A percentile compares a stretch with the other conserved stretches of the same genome.
Conservation (phyloP, 2,888 invertebrate species). For the Sphecodes monilicornis region DNA sequence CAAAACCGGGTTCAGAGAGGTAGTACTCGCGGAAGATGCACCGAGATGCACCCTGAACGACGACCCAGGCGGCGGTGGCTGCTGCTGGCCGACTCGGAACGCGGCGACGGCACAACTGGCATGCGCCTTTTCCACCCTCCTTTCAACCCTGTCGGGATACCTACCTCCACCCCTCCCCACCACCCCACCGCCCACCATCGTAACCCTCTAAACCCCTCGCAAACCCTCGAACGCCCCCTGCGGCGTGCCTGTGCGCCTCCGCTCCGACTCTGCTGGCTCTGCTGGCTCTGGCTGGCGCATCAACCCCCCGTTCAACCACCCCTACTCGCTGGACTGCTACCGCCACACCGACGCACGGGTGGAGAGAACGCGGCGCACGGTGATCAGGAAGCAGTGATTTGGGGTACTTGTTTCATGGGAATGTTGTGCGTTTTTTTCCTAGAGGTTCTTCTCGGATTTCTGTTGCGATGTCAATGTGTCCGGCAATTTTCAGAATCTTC, state of each 20-base stretch:
- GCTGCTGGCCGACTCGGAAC: slow-evolving; percentile 74
- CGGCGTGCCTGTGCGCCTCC: background rate
- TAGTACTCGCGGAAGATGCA: slow-evolving; percentile 14
- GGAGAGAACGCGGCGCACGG: background rate
- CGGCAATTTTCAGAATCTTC: too few species aligned
- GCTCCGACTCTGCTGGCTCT: background rate
- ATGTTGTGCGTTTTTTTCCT: background rate
- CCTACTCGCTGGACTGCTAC: background rate
- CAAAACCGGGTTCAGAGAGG: background rate
- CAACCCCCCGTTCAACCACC: slow-evolving; percentile 5
- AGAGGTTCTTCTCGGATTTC: background rate
- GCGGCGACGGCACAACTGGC: slow-evolving; percentile 81
- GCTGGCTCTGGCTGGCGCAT: slow-evolving; percentile 1
- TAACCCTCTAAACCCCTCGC: background rate
- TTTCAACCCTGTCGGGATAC: slow-evolving; percentile 53
- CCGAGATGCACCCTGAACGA: background rate
- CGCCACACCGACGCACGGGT: background rate
- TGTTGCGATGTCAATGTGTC: too few species aligned
- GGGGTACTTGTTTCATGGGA: background rate
- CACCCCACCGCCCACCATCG: background rate
- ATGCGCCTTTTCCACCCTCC: slow-evolving; percentile 71
- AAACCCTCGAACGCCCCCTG: slow-evolving; percentile 19
- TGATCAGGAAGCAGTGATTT: background rate
- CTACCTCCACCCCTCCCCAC: slow-evolving; percentile 28
- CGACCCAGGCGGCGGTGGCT: too few species aligned